Percentiles rank a stretch among this genome's conserved stretches.
These are phyloP conservation scores for zebrafish (Danio rerio) DNA, from an alignment of 2,113 vertebrate genomes.

Conservation along the genomic window DNA sequence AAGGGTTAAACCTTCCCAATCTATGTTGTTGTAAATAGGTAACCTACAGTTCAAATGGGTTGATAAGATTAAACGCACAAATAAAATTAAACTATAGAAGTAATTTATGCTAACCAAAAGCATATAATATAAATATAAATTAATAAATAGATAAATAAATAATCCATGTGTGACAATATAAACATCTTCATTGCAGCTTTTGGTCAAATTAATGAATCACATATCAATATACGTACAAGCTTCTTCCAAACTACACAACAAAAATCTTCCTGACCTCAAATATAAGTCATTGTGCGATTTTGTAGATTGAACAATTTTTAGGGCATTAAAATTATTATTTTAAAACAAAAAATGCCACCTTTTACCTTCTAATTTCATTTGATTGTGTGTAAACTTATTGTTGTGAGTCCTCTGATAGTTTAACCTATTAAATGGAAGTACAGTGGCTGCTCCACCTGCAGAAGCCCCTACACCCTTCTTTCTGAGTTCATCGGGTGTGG, in stretches of 20 bases:
- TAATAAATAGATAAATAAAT: neutral
- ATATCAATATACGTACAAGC: neutral
- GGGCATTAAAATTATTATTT: too few relatives aligned
- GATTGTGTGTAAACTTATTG: neutral
- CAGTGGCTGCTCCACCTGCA: conserved; percentile 39
- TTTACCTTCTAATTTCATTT: neutral
- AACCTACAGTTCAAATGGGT: too few relatives aligned
- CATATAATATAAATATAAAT: neutral
- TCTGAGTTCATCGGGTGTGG: conserved; percentile 40
- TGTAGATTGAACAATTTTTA: neutral
- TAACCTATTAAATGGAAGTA: neutral
- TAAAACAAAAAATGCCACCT: too few relatives aligned
- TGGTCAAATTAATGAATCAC: neutral
- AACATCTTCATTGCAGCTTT: neutral
- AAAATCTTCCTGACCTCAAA: neutral
- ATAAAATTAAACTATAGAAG: too few relatives aligned
- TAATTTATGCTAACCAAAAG: too few relatives aligned
- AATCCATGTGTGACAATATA: neutral
- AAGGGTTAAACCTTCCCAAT: too few relatives aligned
- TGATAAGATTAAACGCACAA: too few relatives aligned
- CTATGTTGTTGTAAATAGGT: too few relatives aligned
- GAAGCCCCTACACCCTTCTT: conserved; percentile 3
- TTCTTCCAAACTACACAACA: neutral
- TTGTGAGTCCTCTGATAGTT: neutral
- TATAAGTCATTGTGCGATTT: neutral